Percentiles rank a stretch among this genome's conserved stretches.
Evolutionary conservation across 2,888 invertebrate species (phyloP).

Genomic region (Neoascia interrupta): DNA sequence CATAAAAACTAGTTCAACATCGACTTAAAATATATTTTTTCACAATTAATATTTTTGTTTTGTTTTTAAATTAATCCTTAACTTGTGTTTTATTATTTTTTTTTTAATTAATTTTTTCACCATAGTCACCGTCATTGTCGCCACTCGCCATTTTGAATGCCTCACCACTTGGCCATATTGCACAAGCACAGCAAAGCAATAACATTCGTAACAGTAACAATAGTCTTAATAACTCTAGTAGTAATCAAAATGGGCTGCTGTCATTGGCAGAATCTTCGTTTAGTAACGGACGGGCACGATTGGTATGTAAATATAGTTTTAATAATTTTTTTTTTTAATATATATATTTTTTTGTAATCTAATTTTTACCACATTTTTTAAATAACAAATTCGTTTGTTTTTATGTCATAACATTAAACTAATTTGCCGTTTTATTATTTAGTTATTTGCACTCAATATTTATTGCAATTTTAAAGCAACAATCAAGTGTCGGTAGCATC

Average conservation of each 20-base stretch:
- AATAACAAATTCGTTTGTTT: slow-evolving; percentile 8
- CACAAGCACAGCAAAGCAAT: slow-evolving; percentile 71
- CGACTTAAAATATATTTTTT: neutral
- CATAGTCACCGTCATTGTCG: slow-evolving; percentile 72
- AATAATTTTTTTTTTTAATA: slow-evolving; percentile 14
- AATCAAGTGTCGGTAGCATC: no score
- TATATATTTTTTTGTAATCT: slow-evolving; percentile 1
- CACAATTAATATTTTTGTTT: neutral
- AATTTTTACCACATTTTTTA: neutral
- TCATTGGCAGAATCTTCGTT: slow-evolving; percentile 71
- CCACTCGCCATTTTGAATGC: slow-evolving; percentile 73
- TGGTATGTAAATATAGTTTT: slow-evolving; percentile 72
- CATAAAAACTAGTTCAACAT: no score
- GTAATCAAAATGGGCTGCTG: slow-evolving; percentile 71
- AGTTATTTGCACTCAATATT: no score
- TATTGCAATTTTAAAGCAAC: no score
- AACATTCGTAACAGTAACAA: slow-evolving; percentile 64
- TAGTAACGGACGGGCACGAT: slow-evolving; percentile 72
- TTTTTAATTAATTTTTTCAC: slow-evolving; percentile 55
- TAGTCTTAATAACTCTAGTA: slow-evolving; percentile 46
- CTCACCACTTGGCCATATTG: slow-evolving; percentile 72
- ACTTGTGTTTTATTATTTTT: slow-evolving; percentile 46
- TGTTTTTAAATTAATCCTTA: slow-evolving; percentile 39
- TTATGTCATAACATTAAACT: slow-evolving; percentile 33
- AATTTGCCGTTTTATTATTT: no score